Evolutionary conservation across 2,113 vertebrate species (phyloP), one percentile per base, ranked within the genome.

Genomic region (Spilogale gracilis): DNA sequence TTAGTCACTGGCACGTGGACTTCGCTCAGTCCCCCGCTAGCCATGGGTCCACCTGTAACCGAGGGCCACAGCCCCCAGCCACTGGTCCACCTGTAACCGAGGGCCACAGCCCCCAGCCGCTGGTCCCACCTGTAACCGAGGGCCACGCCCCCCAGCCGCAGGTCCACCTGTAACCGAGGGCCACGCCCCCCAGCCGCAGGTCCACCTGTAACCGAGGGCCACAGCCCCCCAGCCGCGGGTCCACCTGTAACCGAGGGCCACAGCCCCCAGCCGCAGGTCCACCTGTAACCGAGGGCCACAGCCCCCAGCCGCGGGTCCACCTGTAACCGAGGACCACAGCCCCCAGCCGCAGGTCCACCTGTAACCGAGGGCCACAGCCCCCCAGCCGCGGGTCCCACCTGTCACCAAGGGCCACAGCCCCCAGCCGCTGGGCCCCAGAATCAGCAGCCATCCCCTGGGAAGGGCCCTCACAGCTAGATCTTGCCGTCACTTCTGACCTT

Each of bases 391-490:
- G 38, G 38, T 38, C 38, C 38, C 38, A 38, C 38, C 38, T 38
- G 38, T 38, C 2, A 38, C 38, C 38, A 2, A 38, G 38, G 38
- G 38, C 38, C 38, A 38, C 38, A 38, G 38, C 73, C 0, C 27
- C 7, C 50, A 69, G 45, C 11, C 27, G 5, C 48, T 3, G 4
- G 18, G 38, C 38, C 30, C 74, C 2, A 23, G 45, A 14, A 14
- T 2, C 3, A 1, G 30, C 0, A 0, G n/a, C 80, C 6, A 21
- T 2, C 9, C 80, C 45, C 48, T 1, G 0, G 9, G 13, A 43
- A 45, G 54, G 45, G 12, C 4, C 18, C 4, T 8, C 25, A 14
- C 18, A 0, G 5, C 20, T 16, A 16, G 3, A 23, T 56, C 74
- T 67, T 9, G 3, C 20, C 32, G 14, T 0, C 0, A 21, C 52